Percentiles rank a stretch among this genome's conserved stretches.
Conservation (phyloP, 2,888 invertebrate species). For the Peribatodes rhomboidaria region DNA sequence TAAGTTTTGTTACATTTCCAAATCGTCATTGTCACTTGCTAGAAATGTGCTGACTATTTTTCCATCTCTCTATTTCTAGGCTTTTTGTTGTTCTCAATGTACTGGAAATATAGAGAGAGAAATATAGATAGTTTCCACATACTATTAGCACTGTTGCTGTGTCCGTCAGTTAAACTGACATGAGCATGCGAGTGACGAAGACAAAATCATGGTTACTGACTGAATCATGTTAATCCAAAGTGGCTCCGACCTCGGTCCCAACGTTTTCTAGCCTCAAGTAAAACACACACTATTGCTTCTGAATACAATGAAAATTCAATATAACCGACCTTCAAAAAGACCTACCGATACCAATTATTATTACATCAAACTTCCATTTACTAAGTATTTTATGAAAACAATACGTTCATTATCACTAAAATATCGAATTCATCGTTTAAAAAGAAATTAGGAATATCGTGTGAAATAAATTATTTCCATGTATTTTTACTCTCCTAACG, state of each 20-base stretch:
- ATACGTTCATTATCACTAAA: slow-evolving; percentile 16
- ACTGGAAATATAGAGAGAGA: too few relatives aligned
- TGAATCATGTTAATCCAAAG: too few relatives aligned
- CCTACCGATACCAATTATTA: slow-evolving; percentile 19
- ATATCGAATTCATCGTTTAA: slow-evolving; percentile 17
- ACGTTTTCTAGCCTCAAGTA: too few relatives aligned
- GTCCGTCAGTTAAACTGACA: too few relatives aligned
- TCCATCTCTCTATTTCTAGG: too few relatives aligned
- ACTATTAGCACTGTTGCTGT: too few relatives aligned
- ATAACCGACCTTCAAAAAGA: slow-evolving; percentile 8
- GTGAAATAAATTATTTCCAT: not conserved
- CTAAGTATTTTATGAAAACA: slow-evolving; percentile 17
- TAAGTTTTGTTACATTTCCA: slow-evolving; percentile 80
- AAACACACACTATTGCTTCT: not conserved
- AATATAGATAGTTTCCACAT: not conserved
- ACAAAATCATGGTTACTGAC: too few relatives aligned
- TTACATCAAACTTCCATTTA: slow-evolving; percentile 24
- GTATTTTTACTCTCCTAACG: not conserved
- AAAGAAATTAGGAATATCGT: slow-evolving; percentile 11
- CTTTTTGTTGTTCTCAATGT: too few relatives aligned
- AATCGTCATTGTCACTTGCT: not conserved
- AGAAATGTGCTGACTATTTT: not conserved
- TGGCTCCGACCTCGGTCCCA: too few relatives aligned
- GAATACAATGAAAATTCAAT: slow-evolving; percentile 1
- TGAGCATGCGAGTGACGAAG: too few relatives aligned